These are phyloP conservation scores for Ochropleura plecta DNA, from an alignment of 2,888 invertebrate species.

Conservation along the genomic window DNA sequence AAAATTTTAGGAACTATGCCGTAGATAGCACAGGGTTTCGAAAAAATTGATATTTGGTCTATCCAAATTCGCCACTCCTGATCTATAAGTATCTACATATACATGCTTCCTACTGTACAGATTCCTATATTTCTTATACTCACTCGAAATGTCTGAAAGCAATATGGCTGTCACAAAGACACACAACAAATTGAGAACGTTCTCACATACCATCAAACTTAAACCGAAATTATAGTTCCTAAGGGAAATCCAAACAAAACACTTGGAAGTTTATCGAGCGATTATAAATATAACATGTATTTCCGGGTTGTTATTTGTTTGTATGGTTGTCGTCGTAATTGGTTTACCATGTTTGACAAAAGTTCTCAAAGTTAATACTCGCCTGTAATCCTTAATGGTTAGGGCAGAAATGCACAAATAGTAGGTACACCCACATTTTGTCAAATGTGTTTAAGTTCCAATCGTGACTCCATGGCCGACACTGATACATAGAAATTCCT, in stretches of 20 bases:
- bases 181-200: constrained; percentile 12
- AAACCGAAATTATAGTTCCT: constrained; percentile 29
- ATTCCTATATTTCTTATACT: neutral
- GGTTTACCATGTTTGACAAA: neutral
- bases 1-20: too few species aligned
- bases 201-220: constrained; percentile 16
- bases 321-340: neutral
- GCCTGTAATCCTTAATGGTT: too few species aligned
- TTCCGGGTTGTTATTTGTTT: constrained; percentile 3
- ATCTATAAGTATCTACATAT: neutral
- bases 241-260: constrained; percentile 38
- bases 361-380: neutral
- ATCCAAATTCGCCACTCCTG: too few species aligned
- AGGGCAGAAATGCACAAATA: neutral
- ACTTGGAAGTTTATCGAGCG: constrained; percentile 37
- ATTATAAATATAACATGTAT: constrained; percentile 33
- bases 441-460: neutral
- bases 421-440: neutral
- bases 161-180: constrained; percentile 20
- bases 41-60: too few species aligned
- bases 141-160: neutral
- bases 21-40: too few species aligned
- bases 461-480: neutral
- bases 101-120: neutral
- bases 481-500: neutral